A percentile compares a stretch with the other conserved stretches of the same genome.
phyloP scores from a whole-genome alignment of 2,888 invertebrate genomes.

The Drosophila kuntzei region DNA sequence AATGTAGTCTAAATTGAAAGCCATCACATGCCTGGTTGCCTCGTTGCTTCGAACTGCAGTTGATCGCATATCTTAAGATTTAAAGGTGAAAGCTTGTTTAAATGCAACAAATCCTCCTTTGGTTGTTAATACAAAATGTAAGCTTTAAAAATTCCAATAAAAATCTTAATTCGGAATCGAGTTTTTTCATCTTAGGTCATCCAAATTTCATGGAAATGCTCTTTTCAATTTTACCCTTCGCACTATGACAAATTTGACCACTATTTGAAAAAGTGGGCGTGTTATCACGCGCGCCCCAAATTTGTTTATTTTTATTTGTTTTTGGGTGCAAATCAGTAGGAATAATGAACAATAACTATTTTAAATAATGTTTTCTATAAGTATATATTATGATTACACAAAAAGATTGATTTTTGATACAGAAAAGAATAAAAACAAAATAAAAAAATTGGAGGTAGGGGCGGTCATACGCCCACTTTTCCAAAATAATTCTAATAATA shows the following conservation, averaged over 20 bases:
- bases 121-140: background rate
- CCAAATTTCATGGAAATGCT: background rate
- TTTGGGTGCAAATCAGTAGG: too few relatives aligned
- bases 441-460: too few relatives aligned
- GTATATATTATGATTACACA: too few relatives aligned
- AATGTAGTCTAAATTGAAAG: slow-evolving; percentile 26
- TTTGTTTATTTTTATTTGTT: too few relatives aligned
- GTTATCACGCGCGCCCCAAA: too few relatives aligned
- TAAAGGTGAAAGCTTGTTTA: background rate
- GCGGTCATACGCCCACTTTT: too few relatives aligned
- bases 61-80: slow-evolving; percentile 8
- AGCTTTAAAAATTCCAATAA: background rate
- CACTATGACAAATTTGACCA: background rate
- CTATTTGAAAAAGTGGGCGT: too few relatives aligned
- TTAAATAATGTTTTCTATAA: too few relatives aligned
- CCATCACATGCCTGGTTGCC: slow-evolving; percentile 20
- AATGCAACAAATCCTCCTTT: background rate
- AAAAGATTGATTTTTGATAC: too few relatives aligned
- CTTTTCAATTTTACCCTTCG: background rate
- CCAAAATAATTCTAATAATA: too few relatives aligned
- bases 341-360: too few relatives aligned
- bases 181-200: background rate
- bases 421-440: too few relatives aligned
- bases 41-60: background rate
- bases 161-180: background rate